Conservation (phyloP, 92 coral and sea anemone genomes). For the Parazoanthus atlanticus region DNA sequence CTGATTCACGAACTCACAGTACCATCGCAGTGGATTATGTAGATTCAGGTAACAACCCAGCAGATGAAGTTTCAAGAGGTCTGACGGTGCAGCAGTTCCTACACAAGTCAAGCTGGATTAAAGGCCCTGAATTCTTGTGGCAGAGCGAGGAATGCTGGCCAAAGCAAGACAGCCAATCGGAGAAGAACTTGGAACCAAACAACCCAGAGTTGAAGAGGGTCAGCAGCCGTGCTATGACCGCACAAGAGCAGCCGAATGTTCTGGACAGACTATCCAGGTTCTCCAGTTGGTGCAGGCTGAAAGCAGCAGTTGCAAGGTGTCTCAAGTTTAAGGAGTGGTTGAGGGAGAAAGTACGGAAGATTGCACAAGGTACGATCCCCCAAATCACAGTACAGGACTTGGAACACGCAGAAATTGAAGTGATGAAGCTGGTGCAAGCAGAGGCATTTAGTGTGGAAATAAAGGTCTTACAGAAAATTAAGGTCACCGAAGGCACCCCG, state of each 20-base stretch:
- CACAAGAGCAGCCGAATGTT: constrained; percentile 49
- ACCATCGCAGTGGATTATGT: constrained; percentile 66
- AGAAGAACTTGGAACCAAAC: constrained; percentile 44
- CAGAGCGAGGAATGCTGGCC: constrained; percentile 56
- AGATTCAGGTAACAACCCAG: constrained; percentile 45
- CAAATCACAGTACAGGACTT: constrained; percentile 36
- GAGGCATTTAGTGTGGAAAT: constrained; percentile 55
- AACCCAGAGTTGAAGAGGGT: constrained; percentile 61
- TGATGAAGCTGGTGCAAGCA: constrained; percentile 53
- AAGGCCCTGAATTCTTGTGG: constrained; percentile 59
- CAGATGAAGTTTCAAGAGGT: constrained; percentile 71
- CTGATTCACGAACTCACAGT: constrained; percentile 42
- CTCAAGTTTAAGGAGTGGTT: constrained; percentile 62
- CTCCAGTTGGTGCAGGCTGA: constrained; percentile 61
- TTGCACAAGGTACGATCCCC: constrained; percentile 20
- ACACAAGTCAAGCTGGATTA: constrained; percentile 64
- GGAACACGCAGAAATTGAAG: constrained; percentile 54
- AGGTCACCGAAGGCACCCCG: neutral
- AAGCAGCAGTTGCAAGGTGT: constrained; percentile 54
- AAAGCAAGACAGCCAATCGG: constrained; percentile 38
- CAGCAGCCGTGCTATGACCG: constrained; percentile 41
- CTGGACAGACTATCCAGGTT: constrained; percentile 56
- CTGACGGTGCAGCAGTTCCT: constrained; percentile 59
- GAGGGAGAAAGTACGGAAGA: constrained; percentile 39
- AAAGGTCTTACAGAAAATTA: constrained; percentile 55